These are phyloP conservation scores for Gari tellinella DNA, from an alignment of 2,888 invertebrate species.

Conservation along the genomic window DNA sequence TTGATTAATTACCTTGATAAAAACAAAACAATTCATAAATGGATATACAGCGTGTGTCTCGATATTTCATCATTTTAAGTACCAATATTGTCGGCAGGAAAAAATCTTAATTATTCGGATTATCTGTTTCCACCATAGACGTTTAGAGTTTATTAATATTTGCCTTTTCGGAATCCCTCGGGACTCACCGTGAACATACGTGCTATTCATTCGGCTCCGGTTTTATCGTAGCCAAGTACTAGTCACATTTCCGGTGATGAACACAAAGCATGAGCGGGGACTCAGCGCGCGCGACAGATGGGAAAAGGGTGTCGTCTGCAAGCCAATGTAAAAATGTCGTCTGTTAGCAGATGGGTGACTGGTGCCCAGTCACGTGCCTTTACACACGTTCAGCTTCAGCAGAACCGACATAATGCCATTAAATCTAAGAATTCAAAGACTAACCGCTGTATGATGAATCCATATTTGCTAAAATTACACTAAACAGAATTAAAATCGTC, in stretches of 20 bases:
- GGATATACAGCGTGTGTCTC: conserved; percentile 12
- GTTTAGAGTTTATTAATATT: too few relatives aligned
- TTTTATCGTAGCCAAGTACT: too few relatives aligned
- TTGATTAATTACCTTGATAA: conserved; percentile 18
- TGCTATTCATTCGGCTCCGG: too few relatives aligned
- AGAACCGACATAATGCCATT: too few relatives aligned
- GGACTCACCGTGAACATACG: too few relatives aligned
- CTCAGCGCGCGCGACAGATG: conserved; percentile 23
- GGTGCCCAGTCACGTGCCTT: conserved; percentile 55
- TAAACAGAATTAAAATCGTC: conserved; percentile 51
- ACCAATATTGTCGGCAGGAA: background rate
- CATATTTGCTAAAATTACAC: conserved; percentile 51
- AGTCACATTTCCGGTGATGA: background rate
- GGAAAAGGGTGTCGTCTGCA: conserved; percentile 41
- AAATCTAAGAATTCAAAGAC: too few relatives aligned
- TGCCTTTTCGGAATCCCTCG: too few relatives aligned
- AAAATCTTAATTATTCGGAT: conserved; percentile 11
- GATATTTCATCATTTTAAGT: conserved; percentile 11
- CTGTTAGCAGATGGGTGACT: conserved; percentile 62
- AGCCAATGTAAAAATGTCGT: conserved; percentile 38
- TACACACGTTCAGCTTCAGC: conserved; percentile 24
- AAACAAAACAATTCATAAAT: conserved; percentile 18
- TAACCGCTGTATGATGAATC: conserved; percentile 12
- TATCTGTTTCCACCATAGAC: conserved; percentile 1
- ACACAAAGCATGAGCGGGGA: conserved; percentile 2